Conservation (phyloP, 2,797 vertebrate species). For the Remorina albescens region DNA sequence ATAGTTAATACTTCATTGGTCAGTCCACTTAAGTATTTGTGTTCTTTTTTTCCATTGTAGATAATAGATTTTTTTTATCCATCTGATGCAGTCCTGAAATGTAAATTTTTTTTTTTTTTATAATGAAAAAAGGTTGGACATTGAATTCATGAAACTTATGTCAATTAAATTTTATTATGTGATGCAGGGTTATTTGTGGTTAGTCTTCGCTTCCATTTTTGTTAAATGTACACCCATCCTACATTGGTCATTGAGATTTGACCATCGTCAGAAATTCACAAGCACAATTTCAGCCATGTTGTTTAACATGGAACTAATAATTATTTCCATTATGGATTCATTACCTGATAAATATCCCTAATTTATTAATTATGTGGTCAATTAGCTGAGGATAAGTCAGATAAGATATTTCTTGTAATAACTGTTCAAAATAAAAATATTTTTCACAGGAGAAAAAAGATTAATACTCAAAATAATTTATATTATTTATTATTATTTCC, state of each 20-base stretch:
- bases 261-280: not conserved
- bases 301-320: not conserved
- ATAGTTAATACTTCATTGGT: slow-evolving; percentile 59
- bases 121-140: slow-evolving; percentile 52
- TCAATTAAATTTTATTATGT: slow-evolving; percentile 69
- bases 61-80: slow-evolving; percentile 54
- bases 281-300: not conserved
- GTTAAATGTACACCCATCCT: not conserved
- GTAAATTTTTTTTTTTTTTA: slow-evolving; percentile 56
- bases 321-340: too few relatives aligned
- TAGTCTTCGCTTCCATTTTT: not conserved
- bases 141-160: slow-evolving; percentile 53
- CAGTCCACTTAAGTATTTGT: slow-evolving; percentile 39
- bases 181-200: slow-evolving; percentile 36
- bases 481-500: too few relatives aligned
- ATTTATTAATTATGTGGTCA: too few relatives aligned
- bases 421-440: too few relatives aligned
- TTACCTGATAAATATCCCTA: too few relatives aligned
- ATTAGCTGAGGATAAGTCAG: too few relatives aligned
- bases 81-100: slow-evolving; percentile 52
- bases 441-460: too few relatives aligned
- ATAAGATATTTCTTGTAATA: too few relatives aligned
- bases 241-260: not conserved
- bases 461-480: too few relatives aligned
- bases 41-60: slow-evolving; percentile 58